Evolutionary conservation across 2,113 vertebrate species (phyloP), one percentile per base, ranked within the genome.

Genomic region (Trematomus loennbergii): DNA sequence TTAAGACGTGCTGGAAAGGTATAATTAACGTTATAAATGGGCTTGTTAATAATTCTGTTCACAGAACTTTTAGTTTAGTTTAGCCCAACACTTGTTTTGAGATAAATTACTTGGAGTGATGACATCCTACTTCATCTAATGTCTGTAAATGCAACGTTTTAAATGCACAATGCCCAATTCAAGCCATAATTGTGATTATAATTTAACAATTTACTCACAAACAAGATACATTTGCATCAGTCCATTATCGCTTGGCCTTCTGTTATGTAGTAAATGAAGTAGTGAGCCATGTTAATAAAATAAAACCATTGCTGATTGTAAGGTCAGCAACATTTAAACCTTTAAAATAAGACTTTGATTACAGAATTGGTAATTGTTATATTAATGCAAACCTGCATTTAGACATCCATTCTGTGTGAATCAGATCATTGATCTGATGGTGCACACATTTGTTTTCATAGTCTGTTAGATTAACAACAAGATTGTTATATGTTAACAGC

Each of bases 1-100:
- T 72, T 45, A 58, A 72, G 65, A 65, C 52, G 3, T 45, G 36
- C 15, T 48, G n/a, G 16, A 45, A 60, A 74, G 71, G 36, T 75
- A 52, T 59, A 71, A 68, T 74, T 15, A 59, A 11, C 6, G 4
- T 58, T 60, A 72, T 67, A 33, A 81, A 81, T 45, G 67, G 59
- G 20, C 16, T 3, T 16, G 20, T 78, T 66, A 55, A 58, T 60
- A 70, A 22, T 15, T 70, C 22, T 69, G 40, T 58, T 54, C 9
- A 18, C 17, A 22, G 36, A 49, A 65, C 62, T 12, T 22, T 72
- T 64, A 62, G 33, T 57, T n/a, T 36, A 9, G 10, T 63, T 54
- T 63, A 43, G 12, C 10, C 7, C 12, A n/a, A 16, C 29, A 40
- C 29, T 15, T 46, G n/a, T 55, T 65, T 36, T 57, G 2, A 58